These are phyloP conservation scores for Zygaena filipendulae DNA, from an alignment of 2,888 invertebrate species.

Conservation along the genomic window DNA sequence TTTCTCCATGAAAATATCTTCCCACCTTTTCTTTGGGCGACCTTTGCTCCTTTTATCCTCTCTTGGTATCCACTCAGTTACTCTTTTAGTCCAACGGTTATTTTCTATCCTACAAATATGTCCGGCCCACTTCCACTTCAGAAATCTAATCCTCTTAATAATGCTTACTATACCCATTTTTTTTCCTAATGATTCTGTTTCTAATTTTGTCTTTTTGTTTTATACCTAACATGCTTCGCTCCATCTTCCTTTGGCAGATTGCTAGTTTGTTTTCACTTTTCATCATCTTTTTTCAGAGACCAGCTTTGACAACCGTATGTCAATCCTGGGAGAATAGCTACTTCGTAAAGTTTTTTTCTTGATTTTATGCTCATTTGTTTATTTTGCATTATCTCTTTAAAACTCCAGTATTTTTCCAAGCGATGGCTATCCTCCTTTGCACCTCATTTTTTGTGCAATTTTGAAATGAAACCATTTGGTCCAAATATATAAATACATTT, in stretches of 20 bases:
- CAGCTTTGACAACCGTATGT: background rate
- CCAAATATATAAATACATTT: background rate
- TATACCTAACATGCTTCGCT: conserved; percentile 7
- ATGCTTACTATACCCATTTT: conserved; percentile 7
- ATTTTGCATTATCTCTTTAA: background rate
- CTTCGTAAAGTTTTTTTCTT: background rate
- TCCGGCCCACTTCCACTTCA: conserved; percentile 10
- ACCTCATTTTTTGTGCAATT: background rate
- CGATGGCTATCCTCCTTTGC: background rate
- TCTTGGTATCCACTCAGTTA: conserved; percentile 6
- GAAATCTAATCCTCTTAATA: conserved; percentile 5
- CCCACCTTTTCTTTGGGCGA: background rate
- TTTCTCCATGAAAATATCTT: background rate
- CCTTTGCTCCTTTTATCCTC: conserved; percentile 3
- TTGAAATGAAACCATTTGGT: background rate
- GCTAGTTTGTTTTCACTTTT: conserved; percentile 2
- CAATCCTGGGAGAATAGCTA: background rate
- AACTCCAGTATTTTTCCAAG: background rate
- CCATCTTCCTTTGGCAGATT: conserved; percentile 7
- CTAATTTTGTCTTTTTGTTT: conserved; percentile 5
- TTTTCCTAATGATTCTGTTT: conserved; percentile 5
- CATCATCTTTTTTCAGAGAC: no score
- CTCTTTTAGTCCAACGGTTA: conserved; percentile 6
- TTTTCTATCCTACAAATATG: conserved; percentile 8
- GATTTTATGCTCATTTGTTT: background rate